phyloP scores from a whole-genome alignment of 2,888 invertebrate species.

The Keiferia lycopersicella region DNA sequence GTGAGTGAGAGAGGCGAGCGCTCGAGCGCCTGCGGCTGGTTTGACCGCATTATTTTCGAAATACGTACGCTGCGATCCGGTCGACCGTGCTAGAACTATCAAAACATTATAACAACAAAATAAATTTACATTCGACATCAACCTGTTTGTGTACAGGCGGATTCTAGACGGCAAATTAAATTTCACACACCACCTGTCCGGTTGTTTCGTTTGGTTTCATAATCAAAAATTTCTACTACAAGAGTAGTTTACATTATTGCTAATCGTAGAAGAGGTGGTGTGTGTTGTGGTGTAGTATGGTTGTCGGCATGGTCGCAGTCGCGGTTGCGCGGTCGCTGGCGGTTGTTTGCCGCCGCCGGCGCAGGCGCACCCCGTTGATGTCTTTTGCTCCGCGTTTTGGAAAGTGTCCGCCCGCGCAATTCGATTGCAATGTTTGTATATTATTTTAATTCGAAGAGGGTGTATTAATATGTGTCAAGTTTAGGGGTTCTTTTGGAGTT shows the following conservation, averaged over 20 bases:
- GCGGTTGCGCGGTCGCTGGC: neutral
- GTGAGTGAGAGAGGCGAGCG: slow-evolving; percentile 76
- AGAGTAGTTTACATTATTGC: slow-evolving; percentile 9
- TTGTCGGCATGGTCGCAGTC: neutral
- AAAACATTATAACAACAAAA: slow-evolving; percentile 76
- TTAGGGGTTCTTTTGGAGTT: too few species aligned
- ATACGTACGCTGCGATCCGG: slow-evolving; percentile 78
- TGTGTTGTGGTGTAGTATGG: neutral
- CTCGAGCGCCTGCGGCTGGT: slow-evolving; percentile 74
- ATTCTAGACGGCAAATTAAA: slow-evolving; percentile 31
- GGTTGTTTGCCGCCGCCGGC: neutral
- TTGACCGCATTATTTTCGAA: slow-evolving; percentile 81
- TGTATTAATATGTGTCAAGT: neutral
- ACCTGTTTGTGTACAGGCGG: slow-evolving; percentile 36
- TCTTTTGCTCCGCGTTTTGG: slow-evolving; percentile 75
- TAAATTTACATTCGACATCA: slow-evolving; percentile 57
- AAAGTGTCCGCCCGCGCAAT: slow-evolving; percentile 57
- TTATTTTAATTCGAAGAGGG: slow-evolving; percentile 45
- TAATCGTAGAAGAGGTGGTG: neutral
- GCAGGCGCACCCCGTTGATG: slow-evolving; percentile 67
- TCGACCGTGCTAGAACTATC: slow-evolving; percentile 74
- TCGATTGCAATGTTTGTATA: slow-evolving; percentile 58
- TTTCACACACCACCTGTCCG: slow-evolving; percentile 25
- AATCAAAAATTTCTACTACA: slow-evolving; percentile 22
- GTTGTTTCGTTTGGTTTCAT: slow-evolving; percentile 22